Evolutionary conservation across 2,888 invertebrate genomes (phyloP).

Genomic region (Omphaloscelis lunosa): DNA sequence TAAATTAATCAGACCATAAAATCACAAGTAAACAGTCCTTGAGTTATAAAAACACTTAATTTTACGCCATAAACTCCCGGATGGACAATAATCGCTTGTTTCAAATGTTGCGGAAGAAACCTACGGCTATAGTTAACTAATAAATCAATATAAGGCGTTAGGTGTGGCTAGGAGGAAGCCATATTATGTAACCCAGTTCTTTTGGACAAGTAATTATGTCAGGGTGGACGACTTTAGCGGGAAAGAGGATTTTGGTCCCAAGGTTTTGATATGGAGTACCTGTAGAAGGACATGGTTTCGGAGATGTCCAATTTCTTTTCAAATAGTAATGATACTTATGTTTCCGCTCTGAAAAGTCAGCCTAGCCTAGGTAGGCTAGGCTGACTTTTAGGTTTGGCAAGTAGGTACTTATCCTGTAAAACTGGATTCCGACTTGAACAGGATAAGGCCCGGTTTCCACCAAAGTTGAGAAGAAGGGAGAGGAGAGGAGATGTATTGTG

Average conservation of each 20-base stretch:
- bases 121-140: constrained; percentile 8
- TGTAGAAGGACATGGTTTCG: background rate
- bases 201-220: constrained; percentile 48
- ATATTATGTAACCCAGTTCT: constrained; percentile 61
- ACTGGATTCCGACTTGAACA: background rate
- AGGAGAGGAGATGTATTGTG: background rate
- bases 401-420: background rate
- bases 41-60: constrained; percentile 4
- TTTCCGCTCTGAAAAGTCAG: background rate
- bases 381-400: too few species aligned
- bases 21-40: constrained; percentile 37
- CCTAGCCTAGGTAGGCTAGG: too few species aligned
- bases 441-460: background rate
- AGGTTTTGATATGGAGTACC: constrained; percentile 13
- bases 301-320: background rate
- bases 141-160: constrained; percentile 57
- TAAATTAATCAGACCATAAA: constrained; percentile 9
- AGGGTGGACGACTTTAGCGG: constrained; percentile 26
- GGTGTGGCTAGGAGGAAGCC: constrained; percentile 48
- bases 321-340: background rate
- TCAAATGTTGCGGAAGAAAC: constrained; percentile 39
- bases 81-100: constrained; percentile 4
- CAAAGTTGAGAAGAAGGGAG: background rate
- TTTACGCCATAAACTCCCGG: constrained; percentile 31
- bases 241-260: constrained; percentile 28